Evolutionary conservation across 2,888 invertebrate species (phyloP), one percentile per base, ranked within the genome.

Genomic region (Acleris laterana): DNA sequence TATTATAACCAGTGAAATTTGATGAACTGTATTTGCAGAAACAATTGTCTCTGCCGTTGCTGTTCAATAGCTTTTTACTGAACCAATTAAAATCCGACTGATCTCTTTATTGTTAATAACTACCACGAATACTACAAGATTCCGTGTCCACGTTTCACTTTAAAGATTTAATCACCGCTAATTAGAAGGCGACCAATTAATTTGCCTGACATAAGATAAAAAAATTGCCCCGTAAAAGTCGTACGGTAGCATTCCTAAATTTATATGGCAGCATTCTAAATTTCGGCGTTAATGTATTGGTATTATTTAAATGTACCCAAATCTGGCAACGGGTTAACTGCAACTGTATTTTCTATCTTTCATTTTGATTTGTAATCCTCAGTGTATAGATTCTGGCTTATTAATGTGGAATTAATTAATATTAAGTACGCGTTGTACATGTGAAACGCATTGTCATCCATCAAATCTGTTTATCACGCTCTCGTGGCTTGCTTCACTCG

Each of bases 351-450:
- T 17, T 65, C 57, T 68, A 69, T 70, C 71, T 75, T 75, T 79
- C 76, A 74, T 73, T 42, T 19, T 55, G 16, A 7, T 17, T 46
- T 46, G 46, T 46, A 46, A 46, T 46, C 16, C n/a, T 17, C 17
- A n/a, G 17, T 46, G 4, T 32, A n/a, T 44, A n/a, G n/a, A 44
- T 44, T 79, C 80, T 79, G 79, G 83, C 81, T 84, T 88, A 84
- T 87, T 85, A 83, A 87, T 87, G 80, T 77, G 78, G 82, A 87
- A 88, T 87, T 90, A 91, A 91, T 90, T 90, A 87, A 81, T 79
- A 91, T 90, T 90, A 87, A 81, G 79, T 77, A 87, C 86, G 87
- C 88, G 83, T 72, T 67, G 74, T 77, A 73, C 81, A 78, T 77
- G 79, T 78, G 76, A 84, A 77, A 73, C 74, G 88, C 89, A 74